These are phyloP conservation scores for Pogonocherus hispidulus DNA, from an alignment of 2,888 invertebrate genomes.

Conservation along the genomic window DNA sequence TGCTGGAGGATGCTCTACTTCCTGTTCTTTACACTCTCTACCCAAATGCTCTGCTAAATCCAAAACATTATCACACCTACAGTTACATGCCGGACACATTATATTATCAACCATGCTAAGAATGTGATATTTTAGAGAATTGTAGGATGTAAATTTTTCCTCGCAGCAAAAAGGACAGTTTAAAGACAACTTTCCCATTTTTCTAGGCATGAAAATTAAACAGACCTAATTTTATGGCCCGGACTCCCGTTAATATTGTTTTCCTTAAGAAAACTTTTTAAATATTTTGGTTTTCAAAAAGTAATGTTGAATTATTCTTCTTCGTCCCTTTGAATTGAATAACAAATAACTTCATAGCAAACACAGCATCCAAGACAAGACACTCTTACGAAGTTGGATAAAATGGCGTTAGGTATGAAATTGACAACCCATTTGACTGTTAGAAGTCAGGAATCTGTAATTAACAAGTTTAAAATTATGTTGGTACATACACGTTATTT, in stretches of 20 bases:
- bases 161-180: constrained; percentile 78
- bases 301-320: constrained; percentile 27
- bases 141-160: constrained; percentile 73
- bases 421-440: too few relatives aligned
- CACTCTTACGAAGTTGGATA: constrained; percentile 52
- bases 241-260: constrained; percentile 9
- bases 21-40: constrained; percentile 52
- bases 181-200: constrained; percentile 71
- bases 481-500: too few relatives aligned
- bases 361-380: constrained; percentile 23
- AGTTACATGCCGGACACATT: constrained; percentile 74
- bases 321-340: constrained; percentile 30
- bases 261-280: neutral
- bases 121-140: constrained; percentile 71
- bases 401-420: constrained; percentile 51
- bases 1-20: neutral
- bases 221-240: neutral
- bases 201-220: neutral
- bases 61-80: constrained; percentile 71
- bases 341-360: constrained; percentile 61
- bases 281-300: constrained; percentile 19
- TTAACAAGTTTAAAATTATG: too few relatives aligned
- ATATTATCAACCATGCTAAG: constrained; percentile 73
- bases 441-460: too few relatives aligned
- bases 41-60: constrained; percentile 74